Base-by-base conservation (phyloP, 2,113 vertebrate genomes). In the Todiramphus chloris region DNA sequence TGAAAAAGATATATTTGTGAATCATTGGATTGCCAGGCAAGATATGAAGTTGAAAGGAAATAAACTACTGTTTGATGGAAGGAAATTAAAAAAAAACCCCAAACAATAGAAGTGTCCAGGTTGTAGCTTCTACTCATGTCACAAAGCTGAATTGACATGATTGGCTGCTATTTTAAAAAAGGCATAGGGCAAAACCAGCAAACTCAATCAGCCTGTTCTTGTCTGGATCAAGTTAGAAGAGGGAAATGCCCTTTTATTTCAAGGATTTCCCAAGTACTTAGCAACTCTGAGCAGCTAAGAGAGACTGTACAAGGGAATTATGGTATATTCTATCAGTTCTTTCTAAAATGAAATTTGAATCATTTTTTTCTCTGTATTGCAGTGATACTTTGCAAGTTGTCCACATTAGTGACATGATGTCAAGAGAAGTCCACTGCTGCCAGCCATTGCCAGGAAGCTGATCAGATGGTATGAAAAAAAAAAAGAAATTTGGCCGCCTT, bases 51-150 rank as follows among this genome's bases (percentile, higher is more conserved):
- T 41, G n/a, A 62, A 91, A 33, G 44, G 60, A 89, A 93, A 84
- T 75, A 77, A 66, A 74, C 3, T 35, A 39, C 35, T 48, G 5
- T 62, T 83, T 83, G 76, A 62, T 69, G 59, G 70, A 50, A 48
- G 84, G 43, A 93, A 79, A 87, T 77, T 53, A 50, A 84, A 88
- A 88, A 90, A 50, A 87, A 88, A 83, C 88, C 88, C n/a, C 58
- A 60, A 87, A 81, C 48, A 86, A 69, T 37, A 43, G 20, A 31
- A 69, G 9, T 35, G 43, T 5, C 20, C 64, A 9, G 3, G 8
- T 63, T 86, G 28, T 35, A 81, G 9, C 25, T 66, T 62, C 43
- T 75, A 3, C 35, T 78, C 5, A 1, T 46, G 25, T 43, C 64
- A 63, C n/a, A 62, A 33, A 11, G 8, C 31, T 41, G 55, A 55